Evolutionary conservation across 2,113 vertebrate genomes (phyloP).

Genomic region (Pipra filicauda): DNA sequence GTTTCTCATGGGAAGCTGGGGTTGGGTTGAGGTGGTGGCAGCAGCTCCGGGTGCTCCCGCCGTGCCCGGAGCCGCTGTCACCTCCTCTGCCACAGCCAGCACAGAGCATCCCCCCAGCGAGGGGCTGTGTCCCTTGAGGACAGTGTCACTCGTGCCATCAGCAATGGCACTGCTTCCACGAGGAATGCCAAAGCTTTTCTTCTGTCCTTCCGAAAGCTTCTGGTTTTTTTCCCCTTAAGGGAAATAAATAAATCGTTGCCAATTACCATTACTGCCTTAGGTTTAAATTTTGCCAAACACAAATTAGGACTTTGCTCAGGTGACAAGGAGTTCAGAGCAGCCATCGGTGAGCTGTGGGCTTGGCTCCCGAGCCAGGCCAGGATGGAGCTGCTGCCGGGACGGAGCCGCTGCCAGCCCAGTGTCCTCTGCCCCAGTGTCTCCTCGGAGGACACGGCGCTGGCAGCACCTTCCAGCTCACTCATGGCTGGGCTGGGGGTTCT

Average conservation of each 20-base stretch:
- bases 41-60: not conserved
- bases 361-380: not conserved
- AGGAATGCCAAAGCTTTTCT: slow-evolving; percentile 28
- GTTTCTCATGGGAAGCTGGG: not conserved
- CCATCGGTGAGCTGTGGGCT: slow-evolving; percentile 34
- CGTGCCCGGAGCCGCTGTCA: rapidly evolving
- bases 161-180: not conserved
- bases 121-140: not conserved
- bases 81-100: not conserved
- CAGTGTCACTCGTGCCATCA: rapidly evolving
- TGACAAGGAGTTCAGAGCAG: not conserved
- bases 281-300: not conserved
- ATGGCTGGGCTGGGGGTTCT: not conserved
- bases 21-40: not conserved
- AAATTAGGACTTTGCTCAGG: not conserved
- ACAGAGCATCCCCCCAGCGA: rapidly evolving
- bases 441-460: not conserved
- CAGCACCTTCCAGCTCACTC: not conserved
- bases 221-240: not conserved
- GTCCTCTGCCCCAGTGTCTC: not conserved
- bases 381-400: not conserved
- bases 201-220: not conserved
- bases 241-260: not conserved
- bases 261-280: not conserved
- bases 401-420: not conserved